A percentile compares a stretch with the other conserved stretches of the same genome.
Conservation (phyloP, 2,888 invertebrate species). For the Epirrhoe alternata region DNA sequence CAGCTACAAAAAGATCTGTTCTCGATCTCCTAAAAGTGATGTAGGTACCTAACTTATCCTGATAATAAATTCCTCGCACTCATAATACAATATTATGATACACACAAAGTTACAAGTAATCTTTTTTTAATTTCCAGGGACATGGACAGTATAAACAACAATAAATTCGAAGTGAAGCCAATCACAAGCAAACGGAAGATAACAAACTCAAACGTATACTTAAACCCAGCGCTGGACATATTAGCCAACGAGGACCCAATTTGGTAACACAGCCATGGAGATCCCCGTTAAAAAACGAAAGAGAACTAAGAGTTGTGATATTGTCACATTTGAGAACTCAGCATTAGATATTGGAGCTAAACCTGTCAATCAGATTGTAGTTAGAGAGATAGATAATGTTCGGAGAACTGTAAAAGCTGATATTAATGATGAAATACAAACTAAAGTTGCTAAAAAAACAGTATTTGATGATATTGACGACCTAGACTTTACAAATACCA, state of each 20-base stretch:
- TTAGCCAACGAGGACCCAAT: conserved; percentile 79
- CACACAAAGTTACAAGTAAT: not conserved
- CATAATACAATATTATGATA: too few species aligned
- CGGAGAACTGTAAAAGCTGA: conserved; percentile 58
- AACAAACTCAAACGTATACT: conserved; percentile 68
- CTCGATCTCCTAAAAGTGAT: too few species aligned
- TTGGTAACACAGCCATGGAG: conserved; percentile 81
- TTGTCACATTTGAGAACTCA: conserved; percentile 73
- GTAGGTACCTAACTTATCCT: too few species aligned
- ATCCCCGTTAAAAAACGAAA: conserved; percentile 75
- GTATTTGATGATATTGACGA: conserved; percentile 25
- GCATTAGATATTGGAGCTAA: conserved; percentile 69
- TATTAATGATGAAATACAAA: not conserved
- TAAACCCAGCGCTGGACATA: conserved; percentile 77
- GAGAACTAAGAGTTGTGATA: conserved; percentile 70
- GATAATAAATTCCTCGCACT: too few species aligned
- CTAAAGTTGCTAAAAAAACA: conserved; percentile 13
- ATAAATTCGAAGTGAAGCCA: conserved; percentile 77
- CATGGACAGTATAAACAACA: conserved; percentile 76
- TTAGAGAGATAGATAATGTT: conserved; percentile 75
- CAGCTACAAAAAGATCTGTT: too few species aligned
- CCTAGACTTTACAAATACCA: conserved; percentile 27
- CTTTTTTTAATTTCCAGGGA: conserved; percentile 46
- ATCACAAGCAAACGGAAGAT: conserved; percentile 74
- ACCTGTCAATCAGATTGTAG: conserved; percentile 69